A percentile compares a stretch with the other conserved stretches of the same genome.
These are phyloP conservation scores for Oryzias dopingdopingensis DNA, from an alignment of 2,797 vertebrate genomes.

Conservation along the genomic window DNA sequence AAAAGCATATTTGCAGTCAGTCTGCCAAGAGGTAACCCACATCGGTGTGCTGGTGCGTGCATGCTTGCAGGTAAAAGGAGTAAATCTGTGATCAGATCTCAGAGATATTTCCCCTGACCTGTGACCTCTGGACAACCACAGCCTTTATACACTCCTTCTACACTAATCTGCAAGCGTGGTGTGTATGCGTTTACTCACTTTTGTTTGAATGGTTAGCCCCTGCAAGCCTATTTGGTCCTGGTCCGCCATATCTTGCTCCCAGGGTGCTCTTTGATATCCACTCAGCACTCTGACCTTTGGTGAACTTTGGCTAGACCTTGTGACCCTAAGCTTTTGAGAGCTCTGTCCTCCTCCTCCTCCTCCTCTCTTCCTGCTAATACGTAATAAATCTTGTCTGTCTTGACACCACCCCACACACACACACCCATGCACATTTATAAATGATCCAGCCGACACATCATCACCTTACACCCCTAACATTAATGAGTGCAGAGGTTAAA, in stretches of 20 bases:
- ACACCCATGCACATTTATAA: constrained; percentile 21
- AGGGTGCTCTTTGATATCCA: constrained; percentile 79
- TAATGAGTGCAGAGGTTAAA: constrained; percentile 68
- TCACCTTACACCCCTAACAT: constrained; percentile 54
- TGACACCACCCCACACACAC: constrained; percentile 40
- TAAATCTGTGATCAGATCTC: constrained; percentile 33
- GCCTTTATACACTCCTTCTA: constrained; percentile 39
- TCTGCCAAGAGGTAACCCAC: constrained; percentile 56
- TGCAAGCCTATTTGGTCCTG: constrained; percentile 58
- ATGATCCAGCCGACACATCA: constrained; percentile 54
- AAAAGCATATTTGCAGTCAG: constrained; percentile 63
- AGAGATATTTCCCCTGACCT: constrained; percentile 48
- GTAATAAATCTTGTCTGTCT: constrained; percentile 82
- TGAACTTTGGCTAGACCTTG: constrained; percentile 67
- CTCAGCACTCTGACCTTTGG: constrained; percentile 65
- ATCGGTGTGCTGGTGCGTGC: constrained; percentile 15
- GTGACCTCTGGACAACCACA: constrained; percentile 34
- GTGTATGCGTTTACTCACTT: constrained; percentile 39
- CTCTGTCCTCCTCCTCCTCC: constrained; percentile 31
- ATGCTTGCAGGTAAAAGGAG: constrained; percentile 1
- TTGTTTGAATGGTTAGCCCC: constrained; percentile 50
- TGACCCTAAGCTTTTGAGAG: constrained; percentile 61
- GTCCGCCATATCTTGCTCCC: constrained; percentile 69
- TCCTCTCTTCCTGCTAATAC: constrained; percentile 61
- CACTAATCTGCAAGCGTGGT: constrained; percentile 31